A percentile compares a stretch with the other conserved stretches of the same genome.
Evolutionary conservation across 2,888 invertebrate species (phyloP).

Genomic region (Holacanthella duospinosa): DNA sequence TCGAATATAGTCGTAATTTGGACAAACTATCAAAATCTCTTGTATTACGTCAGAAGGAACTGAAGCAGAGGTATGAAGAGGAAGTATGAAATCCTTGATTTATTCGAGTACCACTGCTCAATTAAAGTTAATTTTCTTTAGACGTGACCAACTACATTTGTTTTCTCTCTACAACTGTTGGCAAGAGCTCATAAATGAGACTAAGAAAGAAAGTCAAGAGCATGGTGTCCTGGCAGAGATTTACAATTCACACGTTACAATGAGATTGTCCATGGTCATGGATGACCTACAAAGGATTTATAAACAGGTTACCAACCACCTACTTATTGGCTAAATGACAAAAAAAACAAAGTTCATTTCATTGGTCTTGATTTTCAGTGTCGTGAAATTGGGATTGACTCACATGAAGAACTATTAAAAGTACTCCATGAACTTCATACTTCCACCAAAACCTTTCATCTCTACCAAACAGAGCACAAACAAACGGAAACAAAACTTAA

Average conservation of each 20-base stretch:
- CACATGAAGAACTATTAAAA: constrained; percentile 84
- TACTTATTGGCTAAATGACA: neutral
- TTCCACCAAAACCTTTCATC: constrained; percentile 89
- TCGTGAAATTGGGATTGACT: constrained; percentile 74
- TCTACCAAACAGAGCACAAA: constrained; percentile 75
- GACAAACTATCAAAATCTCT: constrained; percentile 84
- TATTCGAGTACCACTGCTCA: too few relatives aligned
- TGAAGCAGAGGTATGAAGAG: constrained; percentile 67
- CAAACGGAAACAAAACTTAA: constrained; percentile 77
- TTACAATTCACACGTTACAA: constrained; percentile 74
- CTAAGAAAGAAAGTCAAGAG: constrained; percentile 76
- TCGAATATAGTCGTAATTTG: constrained; percentile 82
- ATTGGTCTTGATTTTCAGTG: constrained; percentile 49
- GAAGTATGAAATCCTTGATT: neutral
- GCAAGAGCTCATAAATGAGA: constrained; percentile 78
- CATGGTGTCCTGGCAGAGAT: constrained; percentile 82
- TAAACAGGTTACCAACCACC: constrained; percentile 54
- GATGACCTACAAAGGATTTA: constrained; percentile 75
- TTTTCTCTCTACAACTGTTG: constrained; percentile 83
- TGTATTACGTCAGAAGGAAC: constrained; percentile 67
- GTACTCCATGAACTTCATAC: constrained; percentile 83
- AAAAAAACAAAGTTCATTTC: constrained; percentile 5
- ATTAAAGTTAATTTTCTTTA: too few relatives aligned
- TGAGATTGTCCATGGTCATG: constrained; percentile 71
- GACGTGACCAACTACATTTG: constrained; percentile 82